Evolutionary conservation across 2,113 vertebrate genomes (phyloP).

Genomic region (Lepus timidus): DNA sequence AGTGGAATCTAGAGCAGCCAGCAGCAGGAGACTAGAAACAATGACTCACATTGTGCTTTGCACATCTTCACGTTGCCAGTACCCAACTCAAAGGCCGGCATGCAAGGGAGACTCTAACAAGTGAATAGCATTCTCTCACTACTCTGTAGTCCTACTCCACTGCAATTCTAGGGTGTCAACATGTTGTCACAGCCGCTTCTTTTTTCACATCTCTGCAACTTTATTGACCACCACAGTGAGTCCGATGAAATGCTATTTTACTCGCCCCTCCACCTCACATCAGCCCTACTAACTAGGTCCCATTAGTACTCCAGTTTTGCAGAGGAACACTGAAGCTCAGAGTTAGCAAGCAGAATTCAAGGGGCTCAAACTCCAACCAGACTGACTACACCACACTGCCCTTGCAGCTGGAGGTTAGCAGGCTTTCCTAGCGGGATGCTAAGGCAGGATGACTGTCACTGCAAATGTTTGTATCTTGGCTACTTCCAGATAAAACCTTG

Average conservation of each 20-base stretch:
- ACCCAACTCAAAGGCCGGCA: background rate
- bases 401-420: background rate
- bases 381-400: no score
- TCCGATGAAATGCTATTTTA: background rate
- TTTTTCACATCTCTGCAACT: background rate
- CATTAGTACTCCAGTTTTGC: background rate
- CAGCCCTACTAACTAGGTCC: background rate
- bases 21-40: background rate
- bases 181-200: background rate
- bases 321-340: background rate
- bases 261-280: background rate
- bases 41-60: background rate
- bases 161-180: background rate
- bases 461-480: slow-evolving; percentile 28
- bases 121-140: background rate
- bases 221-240: background rate
- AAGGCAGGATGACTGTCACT: background rate
- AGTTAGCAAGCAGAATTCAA: background rate
- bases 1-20: background rate
- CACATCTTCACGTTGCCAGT: background rate
- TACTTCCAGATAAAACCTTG: slow-evolving; percentile 22
- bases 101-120: background rate
- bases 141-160: background rate
- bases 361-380: background rate
- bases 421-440: background rate